Percentiles rank a stretch among this genome's conserved stretches.
phyloP scores from a whole-genome alignment of 2,113 vertebrate genomes.

The Chrysochloris asiatica region DNA sequence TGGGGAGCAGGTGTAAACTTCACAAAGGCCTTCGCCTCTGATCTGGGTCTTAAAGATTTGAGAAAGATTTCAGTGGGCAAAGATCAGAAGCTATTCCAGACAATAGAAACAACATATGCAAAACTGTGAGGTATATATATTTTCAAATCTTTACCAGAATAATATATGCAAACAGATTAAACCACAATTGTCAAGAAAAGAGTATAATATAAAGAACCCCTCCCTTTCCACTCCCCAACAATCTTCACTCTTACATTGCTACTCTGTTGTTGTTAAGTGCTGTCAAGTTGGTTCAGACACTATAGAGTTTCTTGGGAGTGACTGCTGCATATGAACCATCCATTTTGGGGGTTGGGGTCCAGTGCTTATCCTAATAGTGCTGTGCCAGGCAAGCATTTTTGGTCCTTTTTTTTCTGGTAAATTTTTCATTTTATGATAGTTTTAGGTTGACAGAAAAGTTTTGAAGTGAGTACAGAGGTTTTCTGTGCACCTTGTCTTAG shows the following conservation, averaged over 20 bases:
- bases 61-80: neutral
- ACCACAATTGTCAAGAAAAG: neutral
- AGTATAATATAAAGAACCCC: neutral
- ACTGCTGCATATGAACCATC: too few species aligned
- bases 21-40: neutral
- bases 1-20: neutral
- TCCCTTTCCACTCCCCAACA: neutral
- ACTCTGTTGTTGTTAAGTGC: too few species aligned
- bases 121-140: neutral
- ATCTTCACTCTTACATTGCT: neutral
- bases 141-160: neutral
- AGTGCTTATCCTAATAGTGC: too few species aligned
- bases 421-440: neutral
- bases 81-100: neutral
- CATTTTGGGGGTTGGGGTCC: too few species aligned
- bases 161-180: neutral
- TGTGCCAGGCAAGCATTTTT: too few species aligned
- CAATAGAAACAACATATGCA: neutral
- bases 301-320: too few species aligned
- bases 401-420: neutral
- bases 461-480: neutral
- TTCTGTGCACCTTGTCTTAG: too few species aligned
- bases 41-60: neutral
- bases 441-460: neutral
- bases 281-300: too few species aligned